Percentiles rank a stretch among this genome's conserved stretches.
Evolutionary conservation across 2,797 vertebrate genomes (phyloP).

Genomic region (Melanogrammus aeglefinus): DNA sequence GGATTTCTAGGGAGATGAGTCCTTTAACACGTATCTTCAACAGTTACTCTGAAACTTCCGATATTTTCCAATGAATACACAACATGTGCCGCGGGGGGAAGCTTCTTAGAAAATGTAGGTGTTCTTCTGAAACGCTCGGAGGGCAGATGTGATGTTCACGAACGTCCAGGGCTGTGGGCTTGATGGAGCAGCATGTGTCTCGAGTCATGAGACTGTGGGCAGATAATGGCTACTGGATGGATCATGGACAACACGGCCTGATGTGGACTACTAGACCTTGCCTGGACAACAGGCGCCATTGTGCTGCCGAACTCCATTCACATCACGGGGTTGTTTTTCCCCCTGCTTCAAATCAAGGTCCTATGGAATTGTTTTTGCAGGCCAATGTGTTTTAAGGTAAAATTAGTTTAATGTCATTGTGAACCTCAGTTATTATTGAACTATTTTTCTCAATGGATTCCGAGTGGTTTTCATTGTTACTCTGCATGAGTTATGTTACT

Average conservation of each 20-base stretch:
- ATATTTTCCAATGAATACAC: not conserved
- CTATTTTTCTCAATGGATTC: not conserved
- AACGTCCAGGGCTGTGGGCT: not conserved
- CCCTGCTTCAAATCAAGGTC: conserved; percentile 34
- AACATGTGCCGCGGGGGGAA: not conserved
- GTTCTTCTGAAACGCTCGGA: not conserved
- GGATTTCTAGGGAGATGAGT: conserved; percentile 4
- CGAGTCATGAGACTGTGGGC: conserved; percentile 58
- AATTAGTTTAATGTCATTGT: conserved; percentile 4
- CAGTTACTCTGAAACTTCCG: not conserved
- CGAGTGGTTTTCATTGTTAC: not conserved
- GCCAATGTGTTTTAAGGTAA: not conserved
- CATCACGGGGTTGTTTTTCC: conserved; percentile 61
- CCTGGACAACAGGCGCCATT: conserved; percentile 49
- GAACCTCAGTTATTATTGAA: not conserved
- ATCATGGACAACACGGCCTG: conserved; percentile 26
- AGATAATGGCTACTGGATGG: conserved; percentile 42
- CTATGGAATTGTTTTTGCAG: conserved; percentile 45
- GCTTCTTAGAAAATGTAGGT: not conserved
- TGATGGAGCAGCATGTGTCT: conserved; percentile 51
- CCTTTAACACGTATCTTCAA: conserved; percentile 1
- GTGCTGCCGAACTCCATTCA: conserved; percentile 32
- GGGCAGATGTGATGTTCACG: not conserved
- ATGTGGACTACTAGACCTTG: conserved; percentile 29
- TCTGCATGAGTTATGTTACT: not conserved